Evolutionary conservation across 64 coral and sea anemone genomes (phyloP).

Genomic region (Montipora cactus): DNA sequence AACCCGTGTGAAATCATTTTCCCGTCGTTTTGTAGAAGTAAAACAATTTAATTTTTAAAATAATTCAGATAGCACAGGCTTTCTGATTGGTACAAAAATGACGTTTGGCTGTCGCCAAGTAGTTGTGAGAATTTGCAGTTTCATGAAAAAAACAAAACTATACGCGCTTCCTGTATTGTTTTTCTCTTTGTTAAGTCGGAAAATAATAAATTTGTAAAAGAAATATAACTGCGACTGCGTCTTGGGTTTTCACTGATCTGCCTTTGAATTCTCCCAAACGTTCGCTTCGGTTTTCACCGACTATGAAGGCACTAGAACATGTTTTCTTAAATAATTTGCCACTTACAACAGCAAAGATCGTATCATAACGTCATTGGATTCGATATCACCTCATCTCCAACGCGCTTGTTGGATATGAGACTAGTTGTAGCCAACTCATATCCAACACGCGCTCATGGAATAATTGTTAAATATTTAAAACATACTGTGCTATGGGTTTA

Average conservation of each 20-base stretch:
- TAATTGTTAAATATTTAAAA: too few species aligned
- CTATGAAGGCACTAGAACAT: too few species aligned
- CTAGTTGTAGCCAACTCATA: too few species aligned
- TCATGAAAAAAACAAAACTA: background rate
- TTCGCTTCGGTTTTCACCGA: too few species aligned
- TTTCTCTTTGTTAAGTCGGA: constrained; percentile 1
- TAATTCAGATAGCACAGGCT: background rate
- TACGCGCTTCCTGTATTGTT: background rate
- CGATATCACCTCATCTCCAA: too few species aligned
- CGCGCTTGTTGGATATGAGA: too few species aligned
- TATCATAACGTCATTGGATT: too few species aligned
- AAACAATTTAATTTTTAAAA: background rate
- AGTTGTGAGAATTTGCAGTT: constrained; percentile 2
- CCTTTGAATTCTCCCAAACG: background rate
- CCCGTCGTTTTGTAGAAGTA: background rate
- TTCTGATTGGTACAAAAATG: background rate
- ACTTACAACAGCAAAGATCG: too few species aligned
- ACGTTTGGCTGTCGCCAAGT: background rate
- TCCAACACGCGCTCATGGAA: too few species aligned
- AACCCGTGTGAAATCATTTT: background rate
- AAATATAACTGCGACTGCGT: background rate
- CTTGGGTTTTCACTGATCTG: constrained; percentile 6
- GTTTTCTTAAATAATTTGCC: too few species aligned
- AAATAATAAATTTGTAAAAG: constrained; percentile 10
- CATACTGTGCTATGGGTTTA: too few species aligned